phyloP scores from a whole-genome alignment of 2,113 vertebrate genomes.

The Sinocyclocheilus anshuiensis region DNA sequence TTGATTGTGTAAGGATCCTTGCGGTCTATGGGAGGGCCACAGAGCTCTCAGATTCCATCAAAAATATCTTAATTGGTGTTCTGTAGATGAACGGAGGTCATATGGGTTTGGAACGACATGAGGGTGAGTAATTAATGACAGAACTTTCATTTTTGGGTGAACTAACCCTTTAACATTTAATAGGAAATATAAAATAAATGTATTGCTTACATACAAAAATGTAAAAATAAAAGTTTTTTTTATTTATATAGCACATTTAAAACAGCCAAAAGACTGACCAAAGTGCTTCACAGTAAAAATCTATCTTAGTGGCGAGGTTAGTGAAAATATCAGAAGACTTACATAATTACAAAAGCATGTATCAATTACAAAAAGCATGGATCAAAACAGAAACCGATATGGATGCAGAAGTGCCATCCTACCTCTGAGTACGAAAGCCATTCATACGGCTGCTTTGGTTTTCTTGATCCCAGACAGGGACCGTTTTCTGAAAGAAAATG shows the following conservation, averaged over 20 bases:
- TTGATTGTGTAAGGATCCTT: too few species aligned
- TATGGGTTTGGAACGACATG: too few species aligned
- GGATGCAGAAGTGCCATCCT: constrained; percentile 46
- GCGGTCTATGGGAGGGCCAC: too few species aligned
- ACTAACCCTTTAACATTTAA: neutral
- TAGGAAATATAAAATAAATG: neutral
- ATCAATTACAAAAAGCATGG: neutral
- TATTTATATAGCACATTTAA: too few species aligned
- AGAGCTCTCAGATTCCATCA: too few species aligned
- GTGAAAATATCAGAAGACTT: neutral
- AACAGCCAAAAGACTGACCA: too few species aligned
- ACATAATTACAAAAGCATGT: neutral
- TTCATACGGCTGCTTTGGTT: constrained; percentile 88
- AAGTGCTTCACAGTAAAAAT: neutral
- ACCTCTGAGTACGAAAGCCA: constrained; percentile 93
- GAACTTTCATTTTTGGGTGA: too few species aligned
- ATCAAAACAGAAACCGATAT: neutral
- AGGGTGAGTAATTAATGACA: too few species aligned
- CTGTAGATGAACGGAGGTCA: too few species aligned
- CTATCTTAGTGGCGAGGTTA: neutral
- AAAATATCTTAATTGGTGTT: too few species aligned
- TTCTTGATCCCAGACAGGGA: constrained; percentile 87
- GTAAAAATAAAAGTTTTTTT: neutral
- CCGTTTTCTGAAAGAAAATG: constrained; percentile 79
- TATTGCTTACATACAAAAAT: too few species aligned